These are phyloP conservation scores for Bhutanitis thaidina DNA, from an alignment of 2,888 invertebrate genomes.

Conservation along the genomic window DNA sequence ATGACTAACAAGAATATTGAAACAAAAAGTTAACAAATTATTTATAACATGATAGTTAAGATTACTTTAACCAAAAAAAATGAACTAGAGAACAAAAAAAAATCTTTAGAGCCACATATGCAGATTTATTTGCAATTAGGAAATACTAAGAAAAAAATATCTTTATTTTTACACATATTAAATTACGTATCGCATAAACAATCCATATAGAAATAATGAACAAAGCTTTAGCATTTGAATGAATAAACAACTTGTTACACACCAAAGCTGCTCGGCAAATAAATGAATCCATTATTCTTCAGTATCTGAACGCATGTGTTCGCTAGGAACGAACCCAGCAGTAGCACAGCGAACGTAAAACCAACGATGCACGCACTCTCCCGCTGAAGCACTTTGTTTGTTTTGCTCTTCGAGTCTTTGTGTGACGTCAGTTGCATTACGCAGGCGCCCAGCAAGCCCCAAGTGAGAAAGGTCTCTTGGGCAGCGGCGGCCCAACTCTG, in stretches of 20 bases:
- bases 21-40: no score
- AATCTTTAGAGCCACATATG: no score
- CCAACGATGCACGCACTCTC: conserved; percentile 67
- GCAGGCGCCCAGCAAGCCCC: conserved; percentile 91
- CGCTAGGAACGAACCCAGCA: conserved; percentile 88
- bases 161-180: no score
- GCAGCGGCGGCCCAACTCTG: conserved; percentile 94
- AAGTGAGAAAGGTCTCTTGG: conserved; percentile 92
- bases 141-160: no score
- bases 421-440: conserved; percentile 90
- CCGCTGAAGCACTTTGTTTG: conserved; percentile 60
- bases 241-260: conserved; percentile 41
- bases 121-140: no score
- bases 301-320: conserved; percentile 91
- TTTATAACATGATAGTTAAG: no score
- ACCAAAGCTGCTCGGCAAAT: conserved; percentile 93
- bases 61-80: no score
- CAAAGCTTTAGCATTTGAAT: no score
- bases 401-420: conserved; percentile 84
- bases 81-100: no score
- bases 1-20: no score
- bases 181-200: no score
- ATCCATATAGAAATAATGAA: no score
- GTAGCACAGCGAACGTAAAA: conserved; percentile 86
- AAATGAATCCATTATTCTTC: conserved; percentile 85